phyloP scores from a whole-genome alignment of 1,140 invertebrate species.

The Tetramorium alpestre region DNA sequence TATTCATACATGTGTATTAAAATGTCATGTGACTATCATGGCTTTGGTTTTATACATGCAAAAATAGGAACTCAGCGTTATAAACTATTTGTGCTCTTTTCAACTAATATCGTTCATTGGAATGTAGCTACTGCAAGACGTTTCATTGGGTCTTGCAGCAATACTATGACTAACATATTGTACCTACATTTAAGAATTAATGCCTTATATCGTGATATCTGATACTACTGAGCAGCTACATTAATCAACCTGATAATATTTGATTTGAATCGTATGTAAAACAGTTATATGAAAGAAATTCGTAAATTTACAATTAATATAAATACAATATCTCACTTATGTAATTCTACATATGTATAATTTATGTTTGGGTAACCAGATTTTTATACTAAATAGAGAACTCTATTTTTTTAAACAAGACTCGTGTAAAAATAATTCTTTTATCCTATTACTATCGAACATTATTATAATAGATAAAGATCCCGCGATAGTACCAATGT shows the following conservation, averaged over 20 bases:
- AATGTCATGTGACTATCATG: background rate
- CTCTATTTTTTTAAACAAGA: background rate
- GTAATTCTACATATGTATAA: background rate
- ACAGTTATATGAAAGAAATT: background rate
- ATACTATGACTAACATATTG: background rate
- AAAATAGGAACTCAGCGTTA: background rate
- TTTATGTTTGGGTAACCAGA: background rate
- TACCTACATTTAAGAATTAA: slow-evolving; percentile 3
- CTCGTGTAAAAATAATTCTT: background rate
- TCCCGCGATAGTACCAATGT: background rate
- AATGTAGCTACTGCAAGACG: background rate
- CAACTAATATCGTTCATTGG: background rate
- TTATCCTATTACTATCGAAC: background rate
- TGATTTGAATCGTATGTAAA: background rate
- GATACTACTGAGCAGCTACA: background rate
- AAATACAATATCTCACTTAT: background rate
- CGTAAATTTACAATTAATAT: background rate
- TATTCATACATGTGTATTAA: background rate
- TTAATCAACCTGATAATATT: background rate
- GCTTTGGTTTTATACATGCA: background rate
- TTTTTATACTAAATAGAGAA: background rate
- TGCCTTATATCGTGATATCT: background rate
- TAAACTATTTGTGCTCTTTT: background rate
- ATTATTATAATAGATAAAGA: background rate
- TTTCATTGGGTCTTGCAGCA: background rate